Conservation (phyloP, 2,797 vertebrate species). For the Fundulus diaphanus region DNA sequence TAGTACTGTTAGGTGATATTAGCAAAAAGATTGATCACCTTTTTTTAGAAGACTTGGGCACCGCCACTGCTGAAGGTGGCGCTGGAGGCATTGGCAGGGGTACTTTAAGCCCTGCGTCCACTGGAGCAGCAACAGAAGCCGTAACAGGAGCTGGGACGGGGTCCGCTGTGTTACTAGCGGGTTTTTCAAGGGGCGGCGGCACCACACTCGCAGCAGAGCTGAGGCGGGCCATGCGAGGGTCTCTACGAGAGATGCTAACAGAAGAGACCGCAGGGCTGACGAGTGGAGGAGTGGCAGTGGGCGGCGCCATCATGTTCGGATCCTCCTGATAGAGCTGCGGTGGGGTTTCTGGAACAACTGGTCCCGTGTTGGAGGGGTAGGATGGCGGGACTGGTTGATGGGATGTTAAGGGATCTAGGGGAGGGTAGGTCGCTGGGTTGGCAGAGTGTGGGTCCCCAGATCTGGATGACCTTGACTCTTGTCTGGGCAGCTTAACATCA, state of each 20-base stretch:
- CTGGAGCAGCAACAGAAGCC: slow-evolving; percentile 48
- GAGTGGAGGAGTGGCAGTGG: slow-evolving; percentile 51
- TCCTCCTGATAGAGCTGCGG: slow-evolving; percentile 67
- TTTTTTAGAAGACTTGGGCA: slow-evolving; percentile 57
- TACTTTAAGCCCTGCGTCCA: slow-evolving; percentile 58
- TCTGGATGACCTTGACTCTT: slow-evolving; percentile 76
- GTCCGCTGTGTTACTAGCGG: slow-evolving; percentile 44
- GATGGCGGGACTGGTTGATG: slow-evolving; percentile 32
- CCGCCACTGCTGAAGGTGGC: slow-evolving; percentile 34
- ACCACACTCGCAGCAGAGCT: slow-evolving; percentile 48
- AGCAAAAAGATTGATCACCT: slow-evolving; percentile 51
- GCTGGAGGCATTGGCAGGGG: slow-evolving; percentile 75
- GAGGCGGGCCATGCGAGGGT: slow-evolving; percentile 89
- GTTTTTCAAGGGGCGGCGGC: slow-evolving; percentile 60
- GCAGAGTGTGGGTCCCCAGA: slow-evolving; percentile 48
- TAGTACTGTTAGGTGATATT: neutral
- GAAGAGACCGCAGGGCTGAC: slow-evolving; percentile 79
- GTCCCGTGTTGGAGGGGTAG: slow-evolving; percentile 58
- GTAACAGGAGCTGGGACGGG: slow-evolving; percentile 32
- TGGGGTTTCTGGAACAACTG: slow-evolving; percentile 62
- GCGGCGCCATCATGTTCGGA: slow-evolving; percentile 52
- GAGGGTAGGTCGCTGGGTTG: slow-evolving; percentile 49
- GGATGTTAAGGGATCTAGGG: slow-evolving; percentile 45
- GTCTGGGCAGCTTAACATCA: slow-evolving; percentile 79
- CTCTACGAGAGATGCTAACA: slow-evolving; percentile 90